Evolutionary conservation across 1,140 invertebrate genomes (phyloP).

Genomic region (Patella vulgata): DNA sequence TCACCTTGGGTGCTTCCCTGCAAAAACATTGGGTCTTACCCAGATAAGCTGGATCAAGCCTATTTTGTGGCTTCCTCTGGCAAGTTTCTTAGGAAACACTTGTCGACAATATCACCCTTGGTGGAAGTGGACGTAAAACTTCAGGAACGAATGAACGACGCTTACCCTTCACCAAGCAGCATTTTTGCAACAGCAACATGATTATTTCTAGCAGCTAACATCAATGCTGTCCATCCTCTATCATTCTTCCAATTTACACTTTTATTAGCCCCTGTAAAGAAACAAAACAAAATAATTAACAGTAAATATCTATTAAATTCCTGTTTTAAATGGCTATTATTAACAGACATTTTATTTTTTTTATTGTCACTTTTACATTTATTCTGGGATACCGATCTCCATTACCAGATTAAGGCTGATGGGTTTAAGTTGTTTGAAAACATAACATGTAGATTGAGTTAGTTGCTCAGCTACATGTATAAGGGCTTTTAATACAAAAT

Average conservation of each 20-base stretch:
- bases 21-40: too few species aligned
- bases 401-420: too few species aligned
- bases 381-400: too few species aligned
- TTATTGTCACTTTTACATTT: neutral
- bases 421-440: too few species aligned
- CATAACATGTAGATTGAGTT: too few species aligned
- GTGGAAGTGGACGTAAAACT: too few species aligned
- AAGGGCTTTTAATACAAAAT: neutral
- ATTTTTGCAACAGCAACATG: slow-evolving; percentile 45
- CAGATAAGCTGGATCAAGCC: too few species aligned
- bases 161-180: slow-evolving; percentile 56
- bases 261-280: slow-evolving; percentile 40
- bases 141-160: too few species aligned
- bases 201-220: slow-evolving; percentile 63
- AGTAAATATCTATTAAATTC: neutral
- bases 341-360: neutral
- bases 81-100: too few species aligned
- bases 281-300: neutral
- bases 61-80: too few species aligned
- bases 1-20: too few species aligned
- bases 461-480: neutral
- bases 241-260: slow-evolving; percentile 52
- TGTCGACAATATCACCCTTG: too few species aligned
- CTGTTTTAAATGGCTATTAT: neutral
- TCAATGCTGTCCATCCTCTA: slow-evolving; percentile 62